A percentile compares a stretch with the other conserved stretches of the same genome.
phyloP scores from a whole-genome alignment of 2,797 vertebrate species.

The Euthynnus affinis region DNA sequence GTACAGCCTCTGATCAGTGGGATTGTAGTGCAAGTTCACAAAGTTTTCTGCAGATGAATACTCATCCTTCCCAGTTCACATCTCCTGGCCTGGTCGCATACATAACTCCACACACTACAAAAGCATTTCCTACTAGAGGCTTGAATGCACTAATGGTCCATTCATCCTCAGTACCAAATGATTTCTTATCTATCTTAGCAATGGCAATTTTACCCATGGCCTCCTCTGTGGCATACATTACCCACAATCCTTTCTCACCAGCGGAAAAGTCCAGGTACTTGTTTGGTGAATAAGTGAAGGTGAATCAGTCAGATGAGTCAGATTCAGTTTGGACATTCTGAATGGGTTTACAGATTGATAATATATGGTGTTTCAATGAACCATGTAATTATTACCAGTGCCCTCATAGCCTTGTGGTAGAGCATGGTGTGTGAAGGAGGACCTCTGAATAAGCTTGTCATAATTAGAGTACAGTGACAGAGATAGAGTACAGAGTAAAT shows the following conservation, averaged over 20 bases:
- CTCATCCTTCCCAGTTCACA: constrained; percentile 59
- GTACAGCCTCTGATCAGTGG: constrained; percentile 72
- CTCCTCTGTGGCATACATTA: constrained; percentile 78
- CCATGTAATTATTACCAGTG: constrained; percentile 53
- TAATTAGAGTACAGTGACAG: constrained; percentile 76
- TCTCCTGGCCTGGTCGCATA: constrained; percentile 66
- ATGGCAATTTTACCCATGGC: constrained; percentile 79
- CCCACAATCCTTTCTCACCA: constrained; percentile 84
- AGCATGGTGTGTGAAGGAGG: constrained; percentile 19
- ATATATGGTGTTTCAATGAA: constrained; percentile 69
- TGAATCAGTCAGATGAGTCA: too few relatives aligned
- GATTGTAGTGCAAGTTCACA: constrained; percentile 62
- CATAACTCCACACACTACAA: constrained; percentile 77
- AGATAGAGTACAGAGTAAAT: too few relatives aligned
- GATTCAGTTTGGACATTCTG: constrained; percentile 48
- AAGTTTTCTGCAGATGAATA: constrained; percentile 63
- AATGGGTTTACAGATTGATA: constrained; percentile 43
- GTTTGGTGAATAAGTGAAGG: constrained; percentile 64
- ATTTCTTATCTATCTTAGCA: constrained; percentile 67
- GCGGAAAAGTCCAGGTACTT: constrained; percentile 81
- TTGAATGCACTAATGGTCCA: constrained; percentile 65
- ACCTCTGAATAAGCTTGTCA: constrained; percentile 67
- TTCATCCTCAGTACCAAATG: constrained; percentile 61
- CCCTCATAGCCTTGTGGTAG: neutral
- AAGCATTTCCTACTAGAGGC: constrained; percentile 62